Evolutionary conservation across 2,113 vertebrate genomes (phyloP), one percentile per base, ranked within the genome.

Genomic region (Labeo rohita): DNA sequence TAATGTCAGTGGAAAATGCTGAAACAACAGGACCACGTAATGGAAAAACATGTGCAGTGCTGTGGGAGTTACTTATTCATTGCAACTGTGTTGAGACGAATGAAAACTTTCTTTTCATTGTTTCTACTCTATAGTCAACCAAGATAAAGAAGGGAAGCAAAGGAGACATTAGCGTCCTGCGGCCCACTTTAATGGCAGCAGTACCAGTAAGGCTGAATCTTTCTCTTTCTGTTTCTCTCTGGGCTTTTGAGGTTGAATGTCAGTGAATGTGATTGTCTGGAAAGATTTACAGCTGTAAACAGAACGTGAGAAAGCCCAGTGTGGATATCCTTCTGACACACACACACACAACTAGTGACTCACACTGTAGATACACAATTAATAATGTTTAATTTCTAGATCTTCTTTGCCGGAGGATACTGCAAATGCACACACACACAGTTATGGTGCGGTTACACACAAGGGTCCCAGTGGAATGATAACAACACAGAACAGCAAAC

Each of bases 141-240:
- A 99, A 98, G 95, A 99, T 99, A 90, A 99, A 99, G 92, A 97
- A 95, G 91, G 98, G 98, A 93, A 98, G 97, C 92, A 97, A 95
- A 91, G 98, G 98, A 77, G 98, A 99, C 89, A 93, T 95, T 83
- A 96, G 95, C 39, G 89, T 95, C 45, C 94, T 99, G 88, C 96
- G 94, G 81, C 98, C 98, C 81, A 98, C 97, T 10, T 92, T 99
- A 65, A 98, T 99, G 97, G 97, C 97, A 84, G 97, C 98, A 75
- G 98, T 99, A 34, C 98, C 98, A 70, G 98, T 99, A 93, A 95
- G 95, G 85, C 28, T 84, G 13, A 65, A 70, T 63, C 68, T 75
- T 23, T 84, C 36, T 70, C 56, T 39, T 39, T 39, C 10, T 21
- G 68, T 52, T n/a, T 80, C 28, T 54, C 52, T 74, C 85, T 80